phyloP scores from a whole-genome alignment of 2,797 vertebrate genomes.

The Sebastes baramenuke region DNA sequence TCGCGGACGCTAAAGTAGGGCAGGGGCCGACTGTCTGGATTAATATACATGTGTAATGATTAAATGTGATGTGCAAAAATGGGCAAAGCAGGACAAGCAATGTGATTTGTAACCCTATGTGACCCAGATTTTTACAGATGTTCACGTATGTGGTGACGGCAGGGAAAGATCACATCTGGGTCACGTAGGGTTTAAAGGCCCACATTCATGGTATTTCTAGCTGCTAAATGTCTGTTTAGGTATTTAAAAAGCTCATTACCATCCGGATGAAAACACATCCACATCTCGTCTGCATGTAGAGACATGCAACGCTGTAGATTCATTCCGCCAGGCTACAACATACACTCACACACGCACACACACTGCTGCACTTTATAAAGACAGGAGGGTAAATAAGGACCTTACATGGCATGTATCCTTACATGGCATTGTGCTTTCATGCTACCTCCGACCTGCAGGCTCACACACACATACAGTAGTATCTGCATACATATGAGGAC shows the following conservation, averaged over 20 bases:
- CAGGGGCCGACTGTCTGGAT: constrained; percentile 57
- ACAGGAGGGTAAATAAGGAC: constrained; percentile 36
- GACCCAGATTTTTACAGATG: constrained; percentile 64
- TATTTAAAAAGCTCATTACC: neutral
- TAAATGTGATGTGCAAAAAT: constrained; percentile 42
- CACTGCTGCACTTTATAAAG: constrained; percentile 7
- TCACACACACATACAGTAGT: neutral
- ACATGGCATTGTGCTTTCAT: constrained; percentile 14
- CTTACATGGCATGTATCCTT: neutral
- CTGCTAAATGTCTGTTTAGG: neutral
- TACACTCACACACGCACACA: constrained; percentile 2
- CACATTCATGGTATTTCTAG: neutral
- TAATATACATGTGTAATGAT: constrained; percentile 55
- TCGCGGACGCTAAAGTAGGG: constrained; percentile 49
- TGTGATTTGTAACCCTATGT: constrained; percentile 28
- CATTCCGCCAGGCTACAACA: neutral
- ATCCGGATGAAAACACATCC: neutral
- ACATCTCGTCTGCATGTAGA: neutral
- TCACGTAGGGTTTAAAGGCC: constrained; percentile 24
- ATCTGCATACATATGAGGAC: neutral
- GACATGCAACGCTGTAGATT: neutral
- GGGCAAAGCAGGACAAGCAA: constrained; percentile 40
- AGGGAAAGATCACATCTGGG: constrained; percentile 30
- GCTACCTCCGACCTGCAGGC: neutral
- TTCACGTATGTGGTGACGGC: constrained; percentile 25